These are phyloP conservation scores for Acanthurus tractus DNA, from an alignment of 2,797 vertebrate species.

Conservation along the genomic window DNA sequence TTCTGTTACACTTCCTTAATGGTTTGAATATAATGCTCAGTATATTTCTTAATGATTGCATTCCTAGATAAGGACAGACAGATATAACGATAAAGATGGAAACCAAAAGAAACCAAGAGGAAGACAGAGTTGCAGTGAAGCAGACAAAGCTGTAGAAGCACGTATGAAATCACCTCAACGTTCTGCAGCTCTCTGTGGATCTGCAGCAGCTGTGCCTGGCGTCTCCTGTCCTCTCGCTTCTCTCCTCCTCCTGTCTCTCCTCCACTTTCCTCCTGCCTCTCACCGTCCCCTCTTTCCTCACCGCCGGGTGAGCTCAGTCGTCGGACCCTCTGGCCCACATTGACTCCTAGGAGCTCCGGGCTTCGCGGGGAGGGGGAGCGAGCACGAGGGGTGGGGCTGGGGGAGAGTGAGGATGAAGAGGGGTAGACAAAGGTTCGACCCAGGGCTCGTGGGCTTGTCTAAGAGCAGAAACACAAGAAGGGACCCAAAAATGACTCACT, in stretches of 20 bases:
- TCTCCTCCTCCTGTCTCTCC: conserved; percentile 57
- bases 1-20: conserved; percentile 5
- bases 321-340: conserved; percentile 83
- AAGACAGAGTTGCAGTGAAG: neutral
- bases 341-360: conserved; percentile 83
- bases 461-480: neutral
- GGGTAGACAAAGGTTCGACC: conserved; percentile 74
- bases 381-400: conserved; percentile 75
- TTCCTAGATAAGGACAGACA: conserved; percentile 5
- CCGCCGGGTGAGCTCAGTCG: conserved; percentile 82
- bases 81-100: neutral
- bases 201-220: conserved; percentile 81
- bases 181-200: conserved; percentile 91
- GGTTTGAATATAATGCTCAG: neutral
- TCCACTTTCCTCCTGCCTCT: conserved; percentile 74
- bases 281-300: conserved; percentile 75
- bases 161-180: conserved; percentile 86
- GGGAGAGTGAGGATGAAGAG: conserved; percentile 53
- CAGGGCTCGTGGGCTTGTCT: conserved; percentile 71
- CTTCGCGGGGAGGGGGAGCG: conserved; percentile 81
- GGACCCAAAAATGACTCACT: conserved; percentile 1
- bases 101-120: neutral
- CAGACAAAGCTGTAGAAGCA: neutral
- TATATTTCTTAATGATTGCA: too few species aligned
- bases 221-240: conserved; percentile 71